Evolutionary conservation across 2,888 invertebrate genomes (phyloP), one percentile per base, ranked within the genome.

Genomic region (Himalopsyche tibetana): DNA sequence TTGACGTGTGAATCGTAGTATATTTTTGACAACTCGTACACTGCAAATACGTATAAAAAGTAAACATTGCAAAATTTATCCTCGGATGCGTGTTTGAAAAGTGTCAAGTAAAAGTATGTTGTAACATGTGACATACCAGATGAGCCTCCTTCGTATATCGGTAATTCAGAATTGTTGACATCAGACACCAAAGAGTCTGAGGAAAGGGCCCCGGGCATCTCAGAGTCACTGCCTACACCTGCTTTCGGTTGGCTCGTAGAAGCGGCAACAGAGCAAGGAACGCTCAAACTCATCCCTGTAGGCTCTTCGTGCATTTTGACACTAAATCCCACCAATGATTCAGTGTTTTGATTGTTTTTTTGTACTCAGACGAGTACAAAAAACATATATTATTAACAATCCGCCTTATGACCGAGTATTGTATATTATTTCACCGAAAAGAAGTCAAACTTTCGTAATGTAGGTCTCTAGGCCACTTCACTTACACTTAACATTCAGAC

Each of bases 391-490:
- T 91, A 92, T 92, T 92, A 92, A 90, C 91, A 90, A 91, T 91
- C 91, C 91, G 91, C 91, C 91, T 92, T 92, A 92, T 92, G 94
- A 93, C 94, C 91, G 94, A 94, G 94, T 94, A 93, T 94, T 94
- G 94, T 94, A 93, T 84, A 63, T 87, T 85, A 83, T 87, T 87
- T 90, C 93, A 94, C 90, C 90, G 90, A 90, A 90, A 89, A 90
- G 90, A 90, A 90, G 90, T 90, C 90, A 90, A 91, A 91, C 88
- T 88, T 88, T 89, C 92, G 91, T 92, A 96, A 96, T 96, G 95
- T 96, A 96, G 96, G 96, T 96, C 96, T 96, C 95, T 96, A 96
- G 96, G 96, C 95, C 96, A 96, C 96, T 96, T 95, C 95, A 95
- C 95, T 95, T 96, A 95, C 93, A 95, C 95, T 95, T 94, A 95